Evolutionary conservation across 64 coral and sea anemone species (phyloP).

Genomic region (Platygyra sinensis): DNA sequence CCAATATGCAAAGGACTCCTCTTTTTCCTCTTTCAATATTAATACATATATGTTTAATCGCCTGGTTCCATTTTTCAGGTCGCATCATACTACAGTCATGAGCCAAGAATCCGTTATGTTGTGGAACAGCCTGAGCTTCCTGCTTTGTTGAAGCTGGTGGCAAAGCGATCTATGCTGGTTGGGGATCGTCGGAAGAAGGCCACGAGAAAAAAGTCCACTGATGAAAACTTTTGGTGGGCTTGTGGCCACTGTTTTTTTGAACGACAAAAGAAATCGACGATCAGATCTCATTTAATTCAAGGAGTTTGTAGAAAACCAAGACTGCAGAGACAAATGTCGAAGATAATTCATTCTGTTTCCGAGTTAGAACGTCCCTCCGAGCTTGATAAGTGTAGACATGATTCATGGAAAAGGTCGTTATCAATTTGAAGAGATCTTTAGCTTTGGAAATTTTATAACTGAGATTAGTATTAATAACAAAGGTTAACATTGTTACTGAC

Average conservation of each 20-base stretch:
- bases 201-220: conserved; percentile 23
- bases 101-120: neutral
- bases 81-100: neutral
- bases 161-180: neutral
- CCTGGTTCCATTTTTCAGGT: neutral
- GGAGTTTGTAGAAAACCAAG: conserved; percentile 30
- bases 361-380: neutral
- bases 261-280: conserved; percentile 52
- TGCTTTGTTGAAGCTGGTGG: conserved; percentile 40
- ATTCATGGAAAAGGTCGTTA: neutral
- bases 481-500: too few relatives aligned
- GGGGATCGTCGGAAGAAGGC: neutral
- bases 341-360: neutral
- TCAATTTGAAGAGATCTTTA: too few relatives aligned
- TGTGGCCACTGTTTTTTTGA: conserved; percentile 60
- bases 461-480: too few relatives aligned
- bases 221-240: conserved; percentile 46
- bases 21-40: too few relatives aligned
- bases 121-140: conserved; percentile 36
- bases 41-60: too few relatives aligned
- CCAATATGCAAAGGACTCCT: too few relatives aligned
- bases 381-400: neutral
- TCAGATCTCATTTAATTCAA: conserved; percentile 47
- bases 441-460: too few relatives aligned
- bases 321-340: neutral